These are phyloP conservation scores for Rutilus rutilus DNA, from an alignment of 2,113 vertebrate genomes.

Conservation along the genomic window DNA sequence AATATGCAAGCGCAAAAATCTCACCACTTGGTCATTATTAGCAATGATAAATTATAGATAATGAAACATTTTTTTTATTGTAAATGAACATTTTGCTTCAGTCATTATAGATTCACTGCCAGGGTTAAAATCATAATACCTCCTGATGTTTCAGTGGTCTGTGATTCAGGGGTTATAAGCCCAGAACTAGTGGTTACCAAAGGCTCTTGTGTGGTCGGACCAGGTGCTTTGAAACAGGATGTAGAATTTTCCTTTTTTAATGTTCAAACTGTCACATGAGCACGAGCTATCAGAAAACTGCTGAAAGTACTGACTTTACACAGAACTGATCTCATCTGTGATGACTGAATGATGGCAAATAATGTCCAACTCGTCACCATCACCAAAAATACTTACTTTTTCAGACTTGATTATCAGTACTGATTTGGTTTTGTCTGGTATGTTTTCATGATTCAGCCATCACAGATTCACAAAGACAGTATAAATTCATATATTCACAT, in stretches of 20 bases:
- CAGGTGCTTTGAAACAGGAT: constrained; percentile 31
- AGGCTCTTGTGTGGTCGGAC: constrained; percentile 31
- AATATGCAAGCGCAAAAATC: neutral
- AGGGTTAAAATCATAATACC: constrained; percentile 25
- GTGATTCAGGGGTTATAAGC: neutral
- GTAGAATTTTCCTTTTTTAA: constrained; percentile 16
- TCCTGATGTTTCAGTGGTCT: constrained; percentile 22
- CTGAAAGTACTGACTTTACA: neutral
- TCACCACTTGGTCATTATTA: neutral
- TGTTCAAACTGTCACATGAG: neutral
- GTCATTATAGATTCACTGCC: constrained; percentile 36
- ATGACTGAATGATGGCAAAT: neutral
- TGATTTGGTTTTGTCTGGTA: neutral
- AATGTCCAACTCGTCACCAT: neutral
- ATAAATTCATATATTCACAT: neutral
- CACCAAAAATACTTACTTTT: neutral
- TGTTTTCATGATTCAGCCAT: constrained; percentile 18
- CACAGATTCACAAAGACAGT: constrained; percentile 13
- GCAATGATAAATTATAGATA: neutral
- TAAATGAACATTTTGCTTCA: neutral
- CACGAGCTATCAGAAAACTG: neutral
- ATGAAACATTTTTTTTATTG: neutral
- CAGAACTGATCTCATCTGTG: neutral
- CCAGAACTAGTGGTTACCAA: constrained; percentile 21
- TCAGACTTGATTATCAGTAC: neutral